Base-by-base conservation (phyloP, 1,140 invertebrate genomes). In the Pollicipes pollicipes region DNA sequence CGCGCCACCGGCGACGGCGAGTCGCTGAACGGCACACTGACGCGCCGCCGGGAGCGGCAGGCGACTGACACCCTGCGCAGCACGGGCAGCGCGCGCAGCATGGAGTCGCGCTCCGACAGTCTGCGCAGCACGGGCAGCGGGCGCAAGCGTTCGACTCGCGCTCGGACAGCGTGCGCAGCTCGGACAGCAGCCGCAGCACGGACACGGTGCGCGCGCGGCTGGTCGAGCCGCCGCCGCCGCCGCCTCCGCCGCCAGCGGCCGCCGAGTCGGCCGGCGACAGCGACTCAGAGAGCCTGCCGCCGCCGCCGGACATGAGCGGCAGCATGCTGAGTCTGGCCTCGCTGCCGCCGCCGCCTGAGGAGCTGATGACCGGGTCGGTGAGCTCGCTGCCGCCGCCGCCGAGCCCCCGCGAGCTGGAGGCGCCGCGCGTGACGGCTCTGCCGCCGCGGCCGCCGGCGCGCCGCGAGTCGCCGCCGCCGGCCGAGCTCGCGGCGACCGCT, bases 381-480 rank as follows among this genome's bases (percentile, higher is more conserved):
- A 76, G 77, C 63, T 76, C 78, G 31, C 76, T 77, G 30, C 77
- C 78, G 58, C 75, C 76, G 32, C 77, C 78, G 26, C 75, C 74
- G 45, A 66, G 69, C 30, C 58, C 70, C 2, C 69, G 63, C 29
- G 32, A 68, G 70, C 37, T 64, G 68, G 76, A 71, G 63, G 66
- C 63, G 69, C 73, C 71, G 37, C 75, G 72, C 64, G 72, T 72
- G 70, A 73, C 73, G 24, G 72, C 71, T 31, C 68, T 66, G 72
- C 73, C 67, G 72, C 73, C 69, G 73, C 75, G 71, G 30, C 73
- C 73, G 30, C 63, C 70, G 30, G 35, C n/a, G n/a, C n/a, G n/a
- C n/a, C n/a, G n/a, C n/a, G 90, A 70, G 88, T 87, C 17, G 76
- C 68, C 88, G 2, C 88, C 88, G 24, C 89, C 89, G 2, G 90